Evolutionary conservation across 2,888 invertebrate genomes (phyloP).

Genomic region (Eumacrocentrus americanus): DNA sequence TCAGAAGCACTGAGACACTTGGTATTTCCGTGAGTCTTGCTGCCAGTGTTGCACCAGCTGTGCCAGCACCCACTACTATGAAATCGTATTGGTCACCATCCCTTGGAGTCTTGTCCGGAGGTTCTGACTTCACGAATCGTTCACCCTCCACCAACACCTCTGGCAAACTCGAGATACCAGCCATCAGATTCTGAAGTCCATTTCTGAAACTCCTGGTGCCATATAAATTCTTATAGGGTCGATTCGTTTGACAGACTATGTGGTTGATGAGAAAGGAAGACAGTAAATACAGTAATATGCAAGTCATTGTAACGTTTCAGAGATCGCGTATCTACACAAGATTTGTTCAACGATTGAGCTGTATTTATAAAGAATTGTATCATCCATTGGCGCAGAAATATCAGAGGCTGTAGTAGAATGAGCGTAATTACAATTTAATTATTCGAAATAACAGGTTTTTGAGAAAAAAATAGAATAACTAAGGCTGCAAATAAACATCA

Average conservation of each 20-base stretch:
- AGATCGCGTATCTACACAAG: neutral
- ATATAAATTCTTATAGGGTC: constrained; percentile 14
- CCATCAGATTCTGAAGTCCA: neutral
- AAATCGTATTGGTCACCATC: constrained; percentile 74
- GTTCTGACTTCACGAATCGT: constrained; percentile 64
- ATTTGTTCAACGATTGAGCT: neutral
- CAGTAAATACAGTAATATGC: neutral
- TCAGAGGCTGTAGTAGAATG: too few species aligned
- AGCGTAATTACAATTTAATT: too few species aligned
- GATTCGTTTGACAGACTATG: neutral
- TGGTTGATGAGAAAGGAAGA: too few species aligned
- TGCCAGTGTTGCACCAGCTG: constrained; percentile 79
- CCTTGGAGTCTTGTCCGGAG: constrained; percentile 62
- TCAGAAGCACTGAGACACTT: constrained; percentile 71
- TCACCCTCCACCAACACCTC: constrained; percentile 65
- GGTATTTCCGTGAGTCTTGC: constrained; percentile 75
- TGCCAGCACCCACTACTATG: constrained; percentile 80
- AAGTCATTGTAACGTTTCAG: neutral
- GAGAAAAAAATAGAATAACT: too few species aligned
- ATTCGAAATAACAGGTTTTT: too few species aligned
- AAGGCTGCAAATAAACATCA: too few species aligned
- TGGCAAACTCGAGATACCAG: constrained; percentile 16
- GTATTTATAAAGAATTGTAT: neutral
- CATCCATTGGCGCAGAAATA: neutral
- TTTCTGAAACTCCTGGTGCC: neutral